A percentile compares a stretch with the other conserved stretches of the same genome.
Conservation (phyloP, 2,888 invertebrate species). For the Trypoxylon attenuatum region DNA sequence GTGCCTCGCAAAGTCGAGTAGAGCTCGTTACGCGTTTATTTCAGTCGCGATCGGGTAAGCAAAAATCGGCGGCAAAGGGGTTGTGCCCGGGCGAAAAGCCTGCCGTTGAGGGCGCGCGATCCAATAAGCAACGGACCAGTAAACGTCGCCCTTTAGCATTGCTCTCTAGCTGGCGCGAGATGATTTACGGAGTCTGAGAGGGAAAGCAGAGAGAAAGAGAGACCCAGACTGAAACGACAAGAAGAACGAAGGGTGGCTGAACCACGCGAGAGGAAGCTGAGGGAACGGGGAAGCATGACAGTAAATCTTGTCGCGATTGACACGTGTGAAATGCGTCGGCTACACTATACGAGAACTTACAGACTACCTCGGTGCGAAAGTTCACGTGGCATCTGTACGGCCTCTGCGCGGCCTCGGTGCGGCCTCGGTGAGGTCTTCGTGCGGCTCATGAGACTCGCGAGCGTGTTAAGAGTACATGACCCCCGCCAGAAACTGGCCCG, state of each 20-base stretch:
- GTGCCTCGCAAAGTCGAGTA: too few species aligned
- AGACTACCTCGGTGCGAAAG: too few species aligned
- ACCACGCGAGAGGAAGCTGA: conserved; percentile 11
- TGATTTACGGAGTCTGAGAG: conserved; percentile 65
- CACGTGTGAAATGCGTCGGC: conserved; percentile 71
- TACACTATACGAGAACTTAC: conserved; percentile 62
- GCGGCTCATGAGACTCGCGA: neutral
- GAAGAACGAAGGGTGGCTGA: conserved; percentile 38
- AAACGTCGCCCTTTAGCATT: conserved; percentile 53
- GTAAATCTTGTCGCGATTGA: conserved; percentile 70
- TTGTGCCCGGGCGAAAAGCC: conserved; percentile 5
- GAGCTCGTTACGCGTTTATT: conserved; percentile 35
- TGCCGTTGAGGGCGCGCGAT: too few species aligned
- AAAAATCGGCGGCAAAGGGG: conserved; percentile 27
- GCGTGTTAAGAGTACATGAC: conserved; percentile 21
- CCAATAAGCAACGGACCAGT: conserved; percentile 52
- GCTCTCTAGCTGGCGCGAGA: conserved; percentile 52
- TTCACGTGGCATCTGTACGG: too few species aligned
- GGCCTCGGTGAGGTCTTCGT: conserved; percentile 36
- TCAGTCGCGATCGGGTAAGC: conserved; percentile 21
- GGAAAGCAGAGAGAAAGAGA: conserved; percentile 48
- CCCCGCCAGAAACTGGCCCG: conserved; percentile 48
- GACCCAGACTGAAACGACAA: too few species aligned
- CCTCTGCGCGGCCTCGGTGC: too few species aligned
- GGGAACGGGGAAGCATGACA: conserved; percentile 50